A percentile compares a stretch with the other conserved stretches of the same genome.
Evolutionary conservation across 2,888 invertebrate species (phyloP).

Genomic region (Aphrophora alni): DNA sequence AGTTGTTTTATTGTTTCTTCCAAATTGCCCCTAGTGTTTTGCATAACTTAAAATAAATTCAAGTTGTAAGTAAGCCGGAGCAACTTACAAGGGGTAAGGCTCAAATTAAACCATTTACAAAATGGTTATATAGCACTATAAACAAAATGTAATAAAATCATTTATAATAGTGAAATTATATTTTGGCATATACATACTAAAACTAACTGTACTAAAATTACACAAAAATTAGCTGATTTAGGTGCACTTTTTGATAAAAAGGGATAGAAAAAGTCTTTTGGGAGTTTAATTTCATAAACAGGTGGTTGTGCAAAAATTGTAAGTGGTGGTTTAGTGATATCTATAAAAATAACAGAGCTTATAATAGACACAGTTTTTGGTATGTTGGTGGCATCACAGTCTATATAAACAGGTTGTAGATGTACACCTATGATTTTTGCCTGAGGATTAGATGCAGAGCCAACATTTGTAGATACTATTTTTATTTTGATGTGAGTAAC

Average conservation of each 20-base stretch:
- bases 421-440: constrained; percentile 59
- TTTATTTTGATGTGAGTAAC: constrained; percentile 56
- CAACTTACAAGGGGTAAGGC: too few species aligned
- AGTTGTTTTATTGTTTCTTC: too few species aligned
- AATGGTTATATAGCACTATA: too few species aligned
- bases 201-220: background rate
- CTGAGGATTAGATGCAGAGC: constrained; percentile 59
- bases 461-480: constrained; percentile 61
- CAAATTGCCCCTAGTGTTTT: too few species aligned
- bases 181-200: background rate
- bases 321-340: constrained; percentile 60
- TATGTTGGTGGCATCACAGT: constrained; percentile 45
- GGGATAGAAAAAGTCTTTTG: constrained; percentile 78
- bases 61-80: too few species aligned
- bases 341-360: constrained; percentile 59
- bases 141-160: too few species aligned
- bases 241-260: constrained; percentile 55
- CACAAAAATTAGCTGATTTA: background rate
- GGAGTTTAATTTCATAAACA: constrained; percentile 69
- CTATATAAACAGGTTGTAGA: background rate
- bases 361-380: constrained; percentile 31
- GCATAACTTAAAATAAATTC: too few species aligned
- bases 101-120: too few species aligned
- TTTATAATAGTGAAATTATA: too few species aligned
- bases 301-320: constrained; percentile 66